A percentile compares a stretch with the other conserved stretches of the same genome.
Evolutionary conservation across 2,888 invertebrate species (phyloP).

Genomic region (Fabriciana adippe): DNA sequence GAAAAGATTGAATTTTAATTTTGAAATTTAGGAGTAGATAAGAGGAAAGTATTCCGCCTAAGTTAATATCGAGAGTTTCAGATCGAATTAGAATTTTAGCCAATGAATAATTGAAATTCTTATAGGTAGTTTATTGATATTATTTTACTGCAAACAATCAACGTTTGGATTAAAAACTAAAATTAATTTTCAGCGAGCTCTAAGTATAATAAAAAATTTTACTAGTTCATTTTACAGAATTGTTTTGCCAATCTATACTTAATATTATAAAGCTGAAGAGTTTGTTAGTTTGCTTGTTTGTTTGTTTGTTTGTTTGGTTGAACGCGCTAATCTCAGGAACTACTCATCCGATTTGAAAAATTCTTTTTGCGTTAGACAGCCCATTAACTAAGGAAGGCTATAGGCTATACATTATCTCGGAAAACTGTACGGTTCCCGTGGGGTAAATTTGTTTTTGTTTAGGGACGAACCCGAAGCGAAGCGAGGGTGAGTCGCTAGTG

Average conservation of each 20-base stretch:
- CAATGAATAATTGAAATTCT: constrained; percentile 35
- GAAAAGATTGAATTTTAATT: constrained; percentile 23
- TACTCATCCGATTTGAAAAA: no score
- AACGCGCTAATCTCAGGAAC: no score
- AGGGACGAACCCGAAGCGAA: no score
- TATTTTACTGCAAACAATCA: constrained; percentile 32
- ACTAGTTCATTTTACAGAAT: background rate
- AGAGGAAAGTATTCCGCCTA: constrained; percentile 19
- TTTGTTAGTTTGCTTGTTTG: no score
- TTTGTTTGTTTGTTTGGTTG: no score
- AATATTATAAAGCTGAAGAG: no score
- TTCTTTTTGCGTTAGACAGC: no score
- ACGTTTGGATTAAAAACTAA: constrained; percentile 31
- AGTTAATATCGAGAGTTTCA: constrained; percentile 33
- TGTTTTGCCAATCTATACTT: background rate
- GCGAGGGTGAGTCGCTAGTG: no score
- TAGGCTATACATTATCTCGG: no score
- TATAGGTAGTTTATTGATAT: constrained; percentile 30
- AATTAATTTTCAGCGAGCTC: constrained; percentile 20
- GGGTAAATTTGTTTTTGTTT: no score
- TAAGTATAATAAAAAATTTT: constrained; percentile 2
- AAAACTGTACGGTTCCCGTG: no score
- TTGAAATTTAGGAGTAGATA: constrained; percentile 24
- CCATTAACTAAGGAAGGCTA: no score
- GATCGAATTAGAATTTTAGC: constrained; percentile 37